These are phyloP conservation scores for Triplophysa bombifrons DNA, from an alignment of 2,797 vertebrate genomes.

Conservation along the genomic window DNA sequence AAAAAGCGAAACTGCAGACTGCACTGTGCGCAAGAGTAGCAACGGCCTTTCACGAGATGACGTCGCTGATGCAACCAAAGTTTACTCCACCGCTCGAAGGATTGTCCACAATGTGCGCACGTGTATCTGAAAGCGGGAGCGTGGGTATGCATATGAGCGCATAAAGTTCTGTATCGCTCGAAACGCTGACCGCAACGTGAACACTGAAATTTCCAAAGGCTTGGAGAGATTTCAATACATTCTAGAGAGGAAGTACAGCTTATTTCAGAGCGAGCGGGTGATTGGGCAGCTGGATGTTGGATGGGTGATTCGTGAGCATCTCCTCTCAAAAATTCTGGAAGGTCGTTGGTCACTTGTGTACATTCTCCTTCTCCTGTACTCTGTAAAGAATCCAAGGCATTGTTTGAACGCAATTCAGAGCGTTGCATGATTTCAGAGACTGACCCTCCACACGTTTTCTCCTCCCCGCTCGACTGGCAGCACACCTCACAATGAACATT, in stretches of 20 bases:
- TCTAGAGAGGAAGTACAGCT: slow-evolving; percentile 34
- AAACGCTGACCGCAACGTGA: slow-evolving; percentile 47
- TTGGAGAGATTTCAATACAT: slow-evolving; percentile 1
- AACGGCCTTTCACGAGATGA: slow-evolving; percentile 34
- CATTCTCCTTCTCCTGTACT: not conserved
- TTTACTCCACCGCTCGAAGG: slow-evolving; percentile 56
- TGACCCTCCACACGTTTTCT: slow-evolving; percentile 48
- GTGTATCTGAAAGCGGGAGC: slow-evolving; percentile 42
- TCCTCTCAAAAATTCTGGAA: not conserved
- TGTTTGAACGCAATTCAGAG: not conserved
- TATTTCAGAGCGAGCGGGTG: slow-evolving; percentile 27
- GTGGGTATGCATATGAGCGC: slow-evolving; percentile 43
- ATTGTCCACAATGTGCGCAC: slow-evolving; percentile 54
- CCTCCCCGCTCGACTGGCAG: slow-evolving; percentile 60
- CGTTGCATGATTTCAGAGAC: slow-evolving; percentile 38
- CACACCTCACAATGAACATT: slow-evolving; percentile 55
- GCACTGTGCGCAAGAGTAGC: slow-evolving; percentile 60
- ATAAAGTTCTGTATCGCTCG: slow-evolving; percentile 33
- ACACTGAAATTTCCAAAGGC: slow-evolving; percentile 38
- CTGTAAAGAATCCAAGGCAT: slow-evolving; percentile 6
- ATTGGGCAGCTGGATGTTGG: not conserved
- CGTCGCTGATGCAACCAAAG: slow-evolving; percentile 56
- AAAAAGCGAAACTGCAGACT: slow-evolving; percentile 59
- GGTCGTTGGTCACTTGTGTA: not conserved
- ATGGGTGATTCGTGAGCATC: not conserved